Evolutionary conservation across 2,797 vertebrate genomes (phyloP), one percentile per base, ranked within the genome.

Genomic region (Cephalopachus bancanus): DNA sequence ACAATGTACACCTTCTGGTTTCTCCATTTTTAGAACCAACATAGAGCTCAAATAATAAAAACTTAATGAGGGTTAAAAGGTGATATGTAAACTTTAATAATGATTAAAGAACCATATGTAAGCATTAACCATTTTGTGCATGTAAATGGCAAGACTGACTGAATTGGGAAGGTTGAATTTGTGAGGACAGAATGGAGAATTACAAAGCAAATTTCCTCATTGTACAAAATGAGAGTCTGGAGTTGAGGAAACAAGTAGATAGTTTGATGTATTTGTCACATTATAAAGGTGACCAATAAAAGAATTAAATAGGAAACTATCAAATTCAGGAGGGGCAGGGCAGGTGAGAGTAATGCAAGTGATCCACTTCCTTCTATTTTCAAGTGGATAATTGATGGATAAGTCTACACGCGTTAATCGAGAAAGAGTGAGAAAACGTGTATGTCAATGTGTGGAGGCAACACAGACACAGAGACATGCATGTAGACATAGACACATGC

Each of bases 1-100:
- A 22, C 53, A 28, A 2, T 4, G 28, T 37, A 59, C 67, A 30
- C 51, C 28, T 60, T 49, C 49, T 86, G 65, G 37, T 9, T 67
- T 92, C 26, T 81, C 65, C 65, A 81, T 44, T 71, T 90, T 90
- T 26, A 75, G 85, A n/a, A 9, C 44, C 57, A 80, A 30, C 44
- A 4, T 65, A 55, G 72, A 72, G 53, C 7, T 14, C 20, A 26
- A 19, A 26, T 53, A 28, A 44, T 28, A n/a, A 83, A 51, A 86
- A 51, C 7, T 24, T 15, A 67, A 10, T 10, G 62, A 33, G 22
- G 74, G 22, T 26, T 79, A 37, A 59, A 51, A 3, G 87, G 5
- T 3, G 3, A 33, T 20, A 78, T 20, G 28, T 84, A 44, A 55
- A 76, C 22, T 14, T 78, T 67, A 59, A 69, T 14, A n/a, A 93